Base-by-base conservation (phyloP, 2,113 vertebrate species). In the Mustela nigripes region DNA sequence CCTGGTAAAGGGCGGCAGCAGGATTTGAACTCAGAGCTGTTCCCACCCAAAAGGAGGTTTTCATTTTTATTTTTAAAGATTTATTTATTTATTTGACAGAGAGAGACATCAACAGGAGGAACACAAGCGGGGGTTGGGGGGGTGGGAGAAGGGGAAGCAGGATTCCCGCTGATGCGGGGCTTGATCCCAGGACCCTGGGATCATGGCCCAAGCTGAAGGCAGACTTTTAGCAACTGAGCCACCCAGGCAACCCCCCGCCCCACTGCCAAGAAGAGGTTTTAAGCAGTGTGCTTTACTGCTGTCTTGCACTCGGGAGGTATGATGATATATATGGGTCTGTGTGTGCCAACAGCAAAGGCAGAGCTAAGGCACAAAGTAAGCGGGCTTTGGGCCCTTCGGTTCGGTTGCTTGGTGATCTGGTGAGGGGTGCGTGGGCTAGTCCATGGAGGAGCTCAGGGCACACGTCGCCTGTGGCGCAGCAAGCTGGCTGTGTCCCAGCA, bases 391-490 rank as follows among this genome's bases (percentile, higher is more conserved):
- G 36, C 50, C 50, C 4, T 33, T 26, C 3, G 4, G 62, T 28
- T 89, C 31, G 24, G 5, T 8, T 19, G 39, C 31, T 18, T 74
- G 39, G 65, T 18, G 33, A 83, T 31, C 14, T 8, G 8, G 39
- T 7, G n/a, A 91, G 15, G n/a, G 56, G 8, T n/a, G 14, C n/a
- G 18, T 4, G 2, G 5, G 11, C 1, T 53, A 53, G 24, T 58
- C 18, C 4, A 5, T 0, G 1, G 65, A 56, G 81, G 7, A 60
- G 42, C 39, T 56, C n/a, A 42, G 12, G 6, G 26, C 71, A 0
- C 11, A 80, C 28, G 9, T 1, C n/a, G n/a, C 24, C 48, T 2
- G 0, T 8, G 4, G 39, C 9, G 7, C 4, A 42, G n/a, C 24
- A 11, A 45, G 36, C n/a, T 19, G 11, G n/a, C 1, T n/a, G 12